Evolutionary conservation across 2,888 invertebrate genomes (phyloP).

Genomic region (Sthenelais limicola): DNA sequence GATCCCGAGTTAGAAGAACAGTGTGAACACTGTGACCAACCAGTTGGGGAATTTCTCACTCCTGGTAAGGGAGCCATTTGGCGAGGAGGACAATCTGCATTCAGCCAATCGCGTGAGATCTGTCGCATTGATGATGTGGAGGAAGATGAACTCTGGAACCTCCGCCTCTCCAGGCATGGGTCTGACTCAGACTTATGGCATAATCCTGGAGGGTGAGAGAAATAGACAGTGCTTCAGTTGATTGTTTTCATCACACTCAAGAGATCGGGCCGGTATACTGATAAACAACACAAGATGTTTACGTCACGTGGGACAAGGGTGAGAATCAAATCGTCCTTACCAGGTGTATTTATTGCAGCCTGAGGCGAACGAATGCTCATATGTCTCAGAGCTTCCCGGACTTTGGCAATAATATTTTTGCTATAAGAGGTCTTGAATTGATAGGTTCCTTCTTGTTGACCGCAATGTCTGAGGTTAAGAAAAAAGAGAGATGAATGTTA

Average conservation of each 20-base stretch:
- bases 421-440: constrained; percentile 15
- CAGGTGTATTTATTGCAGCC: neutral
- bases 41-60: neutral
- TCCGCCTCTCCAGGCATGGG: constrained; percentile 6
- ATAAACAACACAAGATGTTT: neutral
- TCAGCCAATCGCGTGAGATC: constrained; percentile 13
- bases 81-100: constrained; percentile 18
- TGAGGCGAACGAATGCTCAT: constrained; percentile 20
- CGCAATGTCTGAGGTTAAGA: constrained; percentile 15
- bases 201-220: constrained; percentile 5
- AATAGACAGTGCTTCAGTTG: neutral
- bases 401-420: constrained; percentile 4
- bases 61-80: constrained; percentile 25
- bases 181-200: constrained; percentile 31
- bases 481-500: neutral
- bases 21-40: neutral
- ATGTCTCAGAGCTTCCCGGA: constrained; percentile 12
- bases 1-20: neutral
- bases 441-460: constrained; percentile 13
- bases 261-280: neutral
- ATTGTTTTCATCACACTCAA: neutral
- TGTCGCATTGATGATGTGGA: neutral
- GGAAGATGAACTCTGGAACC: neutral
- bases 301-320: neutral
- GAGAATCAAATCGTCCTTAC: neutral